Percentiles rank a stretch among this genome's conserved stretches.
Evolutionary conservation across 1,140 invertebrate species (phyloP).

Genomic region (Piezodorus guildinii): DNA sequence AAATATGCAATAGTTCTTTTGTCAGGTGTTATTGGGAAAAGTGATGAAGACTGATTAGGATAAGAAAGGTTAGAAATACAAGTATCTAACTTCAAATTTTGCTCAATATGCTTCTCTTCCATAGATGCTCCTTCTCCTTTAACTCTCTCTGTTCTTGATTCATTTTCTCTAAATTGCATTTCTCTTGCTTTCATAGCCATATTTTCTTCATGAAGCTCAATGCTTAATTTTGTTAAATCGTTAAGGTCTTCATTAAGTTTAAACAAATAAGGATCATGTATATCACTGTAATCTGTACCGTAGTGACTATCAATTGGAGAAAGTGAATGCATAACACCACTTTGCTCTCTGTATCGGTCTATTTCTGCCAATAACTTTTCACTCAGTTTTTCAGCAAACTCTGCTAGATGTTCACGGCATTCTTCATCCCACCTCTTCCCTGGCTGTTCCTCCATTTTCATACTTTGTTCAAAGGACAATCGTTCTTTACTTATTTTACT

Average conservation of each 20-base stretch:
- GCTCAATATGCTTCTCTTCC: slow-evolving; percentile 23
- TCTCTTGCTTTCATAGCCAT: slow-evolving; percentile 11
- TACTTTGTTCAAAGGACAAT: neutral
- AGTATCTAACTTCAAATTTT: slow-evolving; percentile 6
- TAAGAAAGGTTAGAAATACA: neutral
- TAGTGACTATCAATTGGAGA: neutral
- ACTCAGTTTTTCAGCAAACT: slow-evolving; percentile 62
- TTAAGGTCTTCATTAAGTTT: slow-evolving; percentile 43
- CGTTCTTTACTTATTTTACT: slow-evolving; percentile 1
- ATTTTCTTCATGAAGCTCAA: slow-evolving; percentile 39
- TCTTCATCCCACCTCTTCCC: slow-evolving; percentile 44
- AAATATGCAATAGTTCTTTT: slow-evolving; percentile 12
- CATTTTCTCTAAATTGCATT: slow-evolving; percentile 17
- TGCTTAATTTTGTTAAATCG: slow-evolving; percentile 43
- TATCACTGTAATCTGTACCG: slow-evolving; percentile 36
- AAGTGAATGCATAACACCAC: slow-evolving; percentile 10
- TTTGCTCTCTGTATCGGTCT: slow-evolving; percentile 46
- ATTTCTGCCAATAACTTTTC: slow-evolving; percentile 63
- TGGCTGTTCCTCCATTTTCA: neutral
- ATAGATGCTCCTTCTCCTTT: slow-evolving; percentile 23
- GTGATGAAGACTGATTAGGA: neutral
- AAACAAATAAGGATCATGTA: slow-evolving; percentile 45
- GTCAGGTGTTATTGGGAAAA: neutral
- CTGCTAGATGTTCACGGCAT: slow-evolving; percentile 52
- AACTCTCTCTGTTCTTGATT: slow-evolving; percentile 14